Evolutionary conservation across 1,140 invertebrate species (phyloP), one percentile per base, ranked within the genome.

Genomic region (Aphelenchoides fujianensis): DNA sequence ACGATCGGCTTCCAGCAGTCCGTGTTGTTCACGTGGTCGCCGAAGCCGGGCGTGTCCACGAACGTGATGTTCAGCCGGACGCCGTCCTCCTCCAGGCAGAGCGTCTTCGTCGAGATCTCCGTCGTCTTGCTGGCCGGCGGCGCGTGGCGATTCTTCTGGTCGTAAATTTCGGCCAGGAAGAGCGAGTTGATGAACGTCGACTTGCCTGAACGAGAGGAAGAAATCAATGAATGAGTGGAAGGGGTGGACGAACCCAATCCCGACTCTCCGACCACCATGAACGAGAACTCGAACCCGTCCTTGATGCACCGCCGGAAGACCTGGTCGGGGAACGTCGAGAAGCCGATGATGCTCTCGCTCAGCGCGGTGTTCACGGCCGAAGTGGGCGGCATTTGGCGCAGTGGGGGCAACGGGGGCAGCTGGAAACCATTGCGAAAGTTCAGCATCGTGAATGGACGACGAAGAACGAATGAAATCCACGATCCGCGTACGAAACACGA

Each of bases 291-390:
- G 84, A 99, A 99, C 61, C 96, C 97, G 85, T 92, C 92, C 86
- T 98, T 98, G n/a, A 98, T 95, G 41, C 96, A 94, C 87, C 97
- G 97, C 54, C 96, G 89, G 86, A 97, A 97, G 3, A 98, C 94
- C 87, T 98, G 97, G 87, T 98, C 98, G 31, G 96, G 96, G 73
- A 98, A 88, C 88, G 97, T 97, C 62, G 93, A 94, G 85, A 98
- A 98, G 31, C 95, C 96, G 79, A 98, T 95, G 86, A 97, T 5
- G 19, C 55, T 59, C 5, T 59, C 55, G 19, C 19, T 59, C 12
- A 59, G 55, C 34, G 55, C 55, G 27, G 55, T 7, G 55, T 59
- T 59, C 55, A 48, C 12, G 41, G 41, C 41, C 23, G 12, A 23
- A 48, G 12, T 48, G 12, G 12, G 41, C 12, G 41, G 12, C 41